Evolutionary conservation across 2,113 vertebrate genomes (phyloP), one percentile per base, ranked within the genome.

Genomic region (Menidia beryllina): DNA sequence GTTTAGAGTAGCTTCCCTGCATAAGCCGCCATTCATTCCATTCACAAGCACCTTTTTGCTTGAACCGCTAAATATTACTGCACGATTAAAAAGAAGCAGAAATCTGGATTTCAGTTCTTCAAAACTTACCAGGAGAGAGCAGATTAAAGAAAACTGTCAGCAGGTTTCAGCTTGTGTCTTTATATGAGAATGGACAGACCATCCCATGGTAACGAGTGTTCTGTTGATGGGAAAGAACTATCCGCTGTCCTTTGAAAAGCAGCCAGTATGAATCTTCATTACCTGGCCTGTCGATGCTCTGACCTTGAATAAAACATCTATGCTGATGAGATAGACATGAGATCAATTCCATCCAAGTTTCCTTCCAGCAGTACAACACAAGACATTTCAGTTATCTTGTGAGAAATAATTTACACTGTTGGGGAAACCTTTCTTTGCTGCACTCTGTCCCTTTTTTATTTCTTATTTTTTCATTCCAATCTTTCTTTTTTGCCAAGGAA

Each of bases 301-400:
- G 69, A 90, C 87, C 88, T 93, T 93, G 91, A 90, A 88, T 85
- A 83, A 89, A 87, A 76, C 83, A 82, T 73, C 84, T 61, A 77
- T 84, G 79, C 67, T 85, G 70, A 88, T 84, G 79, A 83, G 81
- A 57, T 36, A 63, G 67, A 78, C 15, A n/a, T 56, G 57, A 71
- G 73, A 78, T 88, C 80, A 47, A 64, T 86, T 86, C 72, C 24
- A 4, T 69, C 54, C 20, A 60, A 73, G 6, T 60, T 86, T 82
- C 67, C 67, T 68, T 50, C 9, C 3, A 71, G 60, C 26, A 25
- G 52, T 69, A 25, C 38, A 56, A 57, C 34, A 15, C 30, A 10
- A 34, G 30, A 34, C 30, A 6, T 34, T 34, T 6, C 30, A 34
- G 7, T 34, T 34, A 34, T 5, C 30, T 30, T 8, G 8, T 30